Evolutionary conservation across 2,113 vertebrate species (phyloP), one percentile per base, ranked within the genome.

Genomic region (Oryzias curvinotus): DNA sequence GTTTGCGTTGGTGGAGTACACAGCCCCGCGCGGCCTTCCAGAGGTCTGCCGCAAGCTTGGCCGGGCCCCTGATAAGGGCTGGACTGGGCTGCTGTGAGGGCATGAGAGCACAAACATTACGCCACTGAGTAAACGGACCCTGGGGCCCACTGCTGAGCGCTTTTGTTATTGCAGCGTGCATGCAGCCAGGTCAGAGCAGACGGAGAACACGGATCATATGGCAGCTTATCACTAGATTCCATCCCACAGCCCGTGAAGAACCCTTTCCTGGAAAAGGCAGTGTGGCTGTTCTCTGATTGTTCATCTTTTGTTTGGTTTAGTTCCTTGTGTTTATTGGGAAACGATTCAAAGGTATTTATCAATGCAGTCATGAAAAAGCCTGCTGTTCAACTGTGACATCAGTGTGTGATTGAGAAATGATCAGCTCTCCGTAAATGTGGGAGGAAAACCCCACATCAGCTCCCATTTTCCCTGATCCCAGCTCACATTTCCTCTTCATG

Each of bases 91-190:
- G 89, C 87, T 84, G 82, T 41, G 82, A 82, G 81, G 84, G 73
- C 82, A 84, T 68, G 78, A 82, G 73, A 86, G 83, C 83, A 85
- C 88, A 91, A 91, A 92, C 89, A 90, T 92, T 91, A 90, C 90
- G 74, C 84, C 89, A 91, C 89, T 91, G 81, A 90, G 84, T 90
- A 91, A 93, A 90, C 85, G 83, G 75, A 86, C 71, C 73, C 64
- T 57, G 75, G 77, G 85, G 81, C 84, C 87, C 82, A 70, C 75
- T 68, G 75, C 85, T 84, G 86, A 77, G 71, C 72, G 28, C 77
- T 67, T 83, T 90, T 90, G 85, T 91, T 91, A 86, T 90, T 85
- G 81, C 60, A 66, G 68, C 84, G 85, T 72, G 58, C 63, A 81
- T 73, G 68, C 78, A 82, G 62, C 63, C 52, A 49, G 83, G 83